Base-by-base conservation (phyloP, 2,113 vertebrate genomes). In the Lucifuga dentata region DNA sequence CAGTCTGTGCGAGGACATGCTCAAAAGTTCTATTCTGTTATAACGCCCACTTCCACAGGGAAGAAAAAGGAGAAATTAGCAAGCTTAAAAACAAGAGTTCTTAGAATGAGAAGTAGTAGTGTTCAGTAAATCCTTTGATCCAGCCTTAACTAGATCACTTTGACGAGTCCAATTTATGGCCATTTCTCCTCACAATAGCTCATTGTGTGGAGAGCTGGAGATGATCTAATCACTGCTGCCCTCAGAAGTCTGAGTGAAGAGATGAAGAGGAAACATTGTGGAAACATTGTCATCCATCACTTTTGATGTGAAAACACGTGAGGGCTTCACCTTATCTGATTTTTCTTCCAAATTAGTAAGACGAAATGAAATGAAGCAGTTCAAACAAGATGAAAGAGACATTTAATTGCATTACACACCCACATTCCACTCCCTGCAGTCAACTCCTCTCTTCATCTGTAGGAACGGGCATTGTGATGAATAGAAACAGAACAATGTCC, bases 241-340 rank as follows among this genome's bases (percentile, higher is more conserved):
- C 82, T 88, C 78, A 76, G 86, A 90, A 64, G 87, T 85, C 80
- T 68, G 78, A 76, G 59, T 49, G 79, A 87, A 66, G 78, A 80
- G 86, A 78, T 81, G 79, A 86, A 86, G 86, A 76, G 71, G 76
- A 82, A 69, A 72, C 72, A 87, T 69, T 83, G 73, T 60, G 64
- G 84, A 72, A 78, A 86, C 82, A 76, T 84, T 85, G 88, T 89
- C 83, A 68, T 83, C 75, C 78, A 51, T 88, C 89, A 89, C 80
- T 74, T 86, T 86, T 89, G 83, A 91, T 87, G 85, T 84, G 51
- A 87, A 86, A 86, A 88, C 86, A 78, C 78, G 71, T 85, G 85
- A 86, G 49, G 80, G 75, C 71, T 80, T 53, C 8, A 32, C 38
- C 58, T 88, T 88, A 91, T 91, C 89, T 39, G 83, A 91, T 88